Evolutionary conservation across 2,888 invertebrate species (phyloP), one percentile per base, ranked within the genome.

Genomic region (Notodromas monacha): DNA sequence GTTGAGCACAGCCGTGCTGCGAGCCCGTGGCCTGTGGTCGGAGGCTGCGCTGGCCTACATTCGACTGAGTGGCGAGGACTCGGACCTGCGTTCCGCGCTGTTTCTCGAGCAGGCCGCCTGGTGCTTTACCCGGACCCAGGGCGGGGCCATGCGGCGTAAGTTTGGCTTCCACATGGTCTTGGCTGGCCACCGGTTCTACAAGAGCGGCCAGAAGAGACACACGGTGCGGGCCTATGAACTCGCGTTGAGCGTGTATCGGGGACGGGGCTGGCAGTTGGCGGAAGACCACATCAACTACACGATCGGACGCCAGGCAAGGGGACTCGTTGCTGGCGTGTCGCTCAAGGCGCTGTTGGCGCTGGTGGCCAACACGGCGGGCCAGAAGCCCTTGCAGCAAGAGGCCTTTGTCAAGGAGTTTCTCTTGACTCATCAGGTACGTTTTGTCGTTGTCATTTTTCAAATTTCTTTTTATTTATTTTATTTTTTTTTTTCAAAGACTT

Each of bases 101-200:
- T 52, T 92, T 32, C 54, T 92, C 30, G 92, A 96, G 48, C 86
- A 89, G 49, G 86, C 89, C 1, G 69, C 89, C 0, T 69, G 81
- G 43, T 79, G 81, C 46, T 92, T 79, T 46, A 54, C 84, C 21
- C 55, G 52, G 3, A 51, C 56, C 27, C 55, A 60, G 38, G 62
- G 64, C 15, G 59, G 58, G 31, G 40, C 47, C 2, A 69, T 77
- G 68, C 61, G 69, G 38, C 58, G 86, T 31, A 89, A 89, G 49
- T 86, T 79, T 47, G 76, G 86, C 11, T 84, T 92, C 49, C 84
- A 92, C 44, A 72, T 81, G 58, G 84, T 92, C 12, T 56, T 96
- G 13, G 76, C 92, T 12, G 92, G 92, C 0, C 84, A 96, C 51
- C 58, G 92, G 34, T 89, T 68, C 50, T 76, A 73, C 8, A 81